phyloP scores from a whole-genome alignment of 2,888 invertebrate genomes.

The Listrodromus nycthemerus region DNA sequence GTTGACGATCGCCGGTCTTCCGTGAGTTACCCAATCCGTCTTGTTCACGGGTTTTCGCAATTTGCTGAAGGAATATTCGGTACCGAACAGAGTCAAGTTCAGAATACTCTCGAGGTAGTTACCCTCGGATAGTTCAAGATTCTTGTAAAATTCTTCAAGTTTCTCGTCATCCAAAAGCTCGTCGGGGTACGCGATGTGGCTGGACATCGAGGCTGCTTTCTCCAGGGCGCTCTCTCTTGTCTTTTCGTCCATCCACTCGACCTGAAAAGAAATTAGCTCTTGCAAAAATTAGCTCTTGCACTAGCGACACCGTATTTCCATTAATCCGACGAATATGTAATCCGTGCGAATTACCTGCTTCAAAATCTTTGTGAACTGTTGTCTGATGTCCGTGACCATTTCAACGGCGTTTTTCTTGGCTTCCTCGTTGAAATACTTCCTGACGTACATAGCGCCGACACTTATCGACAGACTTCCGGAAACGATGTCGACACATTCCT shows the following conservation, averaged over 20 bases:
- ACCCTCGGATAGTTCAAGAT: slow-evolving; percentile 83
- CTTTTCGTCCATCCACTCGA: slow-evolving; percentile 97
- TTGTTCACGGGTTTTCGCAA: slow-evolving; percentile 85
- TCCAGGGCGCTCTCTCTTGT: slow-evolving; percentile 92
- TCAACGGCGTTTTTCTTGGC: slow-evolving; percentile 93
- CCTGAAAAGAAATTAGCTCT: slow-evolving; percentile 72
- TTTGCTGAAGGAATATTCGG: slow-evolving; percentile 85
- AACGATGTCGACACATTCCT: slow-evolving; percentile 94
- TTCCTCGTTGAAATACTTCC: slow-evolving; percentile 94
- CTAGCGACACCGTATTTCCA: no score
- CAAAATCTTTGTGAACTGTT: slow-evolving; percentile 93
- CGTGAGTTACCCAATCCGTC: slow-evolving; percentile 86
- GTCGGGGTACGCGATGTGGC: slow-evolving; percentile 97
- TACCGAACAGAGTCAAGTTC: slow-evolving; percentile 85
- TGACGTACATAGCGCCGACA: slow-evolving; percentile 94
- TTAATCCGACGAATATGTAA: background rate
- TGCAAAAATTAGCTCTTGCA: no score
- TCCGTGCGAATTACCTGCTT: slow-evolving; percentile 84
- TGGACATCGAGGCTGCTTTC: slow-evolving; percentile 93
- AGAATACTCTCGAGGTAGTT: slow-evolving; percentile 85
- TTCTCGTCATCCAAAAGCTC: slow-evolving; percentile 93
- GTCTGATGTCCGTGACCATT: slow-evolving; percentile 94
- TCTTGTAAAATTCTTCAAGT: slow-evolving; percentile 91
- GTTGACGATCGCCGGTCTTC: slow-evolving; percentile 85
- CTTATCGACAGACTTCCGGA: slow-evolving; percentile 91